A percentile compares a stretch with the other conserved stretches of the same genome.
phyloP scores from a whole-genome alignment of 2,113 vertebrate genomes.

The Bombycilla garrulus region DNA sequence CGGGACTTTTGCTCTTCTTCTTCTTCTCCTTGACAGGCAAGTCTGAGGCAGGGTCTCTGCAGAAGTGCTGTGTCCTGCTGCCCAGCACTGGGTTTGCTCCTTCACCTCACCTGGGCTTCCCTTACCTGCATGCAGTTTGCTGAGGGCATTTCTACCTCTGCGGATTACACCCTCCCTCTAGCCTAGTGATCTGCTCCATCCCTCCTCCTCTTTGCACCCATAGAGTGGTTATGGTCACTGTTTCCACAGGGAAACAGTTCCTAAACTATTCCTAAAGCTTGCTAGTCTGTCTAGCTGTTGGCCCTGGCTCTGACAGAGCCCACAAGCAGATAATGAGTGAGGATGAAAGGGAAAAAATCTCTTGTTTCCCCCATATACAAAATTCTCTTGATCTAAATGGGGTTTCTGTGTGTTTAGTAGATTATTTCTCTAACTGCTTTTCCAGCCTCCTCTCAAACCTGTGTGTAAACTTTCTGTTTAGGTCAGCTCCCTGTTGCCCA shows the following conservation, averaged over 20 bases:
- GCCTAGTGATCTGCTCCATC: background rate
- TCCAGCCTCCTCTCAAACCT: background rate
- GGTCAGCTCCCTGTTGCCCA: background rate
- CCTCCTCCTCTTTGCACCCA: background rate
- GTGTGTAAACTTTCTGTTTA: background rate
- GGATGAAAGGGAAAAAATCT: background rate
- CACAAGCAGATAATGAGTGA: background rate
- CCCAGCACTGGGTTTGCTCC: background rate
- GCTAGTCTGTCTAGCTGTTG: background rate
- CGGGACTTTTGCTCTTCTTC: rapidly evolving
- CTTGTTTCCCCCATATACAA: background rate
- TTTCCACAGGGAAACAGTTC: background rate
- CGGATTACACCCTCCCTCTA: background rate
- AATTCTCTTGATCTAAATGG: background rate
- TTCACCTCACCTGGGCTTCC: background rate
- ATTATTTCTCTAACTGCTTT: background rate
- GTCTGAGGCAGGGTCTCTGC: conserved; percentile 36
- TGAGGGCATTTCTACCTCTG: background rate
- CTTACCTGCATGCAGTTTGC: background rate
- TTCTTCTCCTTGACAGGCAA: background rate
- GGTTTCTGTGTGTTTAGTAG: background rate
- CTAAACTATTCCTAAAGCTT: background rate
- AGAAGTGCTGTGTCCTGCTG: background rate
- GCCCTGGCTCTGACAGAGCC: background rate
- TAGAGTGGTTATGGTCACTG: background rate